Base-by-base conservation (phyloP, 2,113 vertebrate genomes). In the Phoxinus phoxinus region DNA sequence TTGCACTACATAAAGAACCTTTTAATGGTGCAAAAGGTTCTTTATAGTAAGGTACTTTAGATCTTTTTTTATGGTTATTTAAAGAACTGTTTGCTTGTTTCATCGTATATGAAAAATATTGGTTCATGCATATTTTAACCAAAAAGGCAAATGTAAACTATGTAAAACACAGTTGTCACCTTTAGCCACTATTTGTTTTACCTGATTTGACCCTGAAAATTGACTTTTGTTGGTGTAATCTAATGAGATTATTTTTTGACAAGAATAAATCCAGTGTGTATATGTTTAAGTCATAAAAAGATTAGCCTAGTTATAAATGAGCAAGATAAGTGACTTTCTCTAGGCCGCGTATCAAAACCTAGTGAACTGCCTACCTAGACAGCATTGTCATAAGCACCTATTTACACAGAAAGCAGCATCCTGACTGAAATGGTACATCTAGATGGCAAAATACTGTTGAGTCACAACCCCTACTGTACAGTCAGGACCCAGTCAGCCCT, bases 381-480 rank as follows among this genome's bases (percentile, higher is more conserved):
- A 53, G 48, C 74, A 21, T 76, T 51, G 3, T 46, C 44, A 46
- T 75, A 75, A 69, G 71, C 71, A 25, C 71, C 41, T 46, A 23
- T 74, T 25, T 17, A 27, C 37, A 48, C 72, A 74, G n/a, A 74
- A 48, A 51, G 15, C 19, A 51, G 13, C 41, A 51, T 75, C 44
- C n/a, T 53, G n/a, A 46, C 41, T 46, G 6, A 73, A 74, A 46
- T 12, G 5, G 37, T 44, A 0, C 19, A 23, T 71, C 32, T 37
- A 72, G 7, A 19, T 21, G 32, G 32, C 19, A 51, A 7, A 44
- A 23, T 2, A n/a, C 37, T 5, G 46, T 48, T n/a, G 51, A 46
- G 78, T 19, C 58, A 51, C 61, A 65, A 61, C n/a, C n/a, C 58
- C 61, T 81, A 81, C 61, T 23, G 41, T 51, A 69, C 79, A 32